Evolutionary conservation across 1,140 invertebrate genomes (phyloP).

Genomic region (Ptiloglossa arizonensis): DNA sequence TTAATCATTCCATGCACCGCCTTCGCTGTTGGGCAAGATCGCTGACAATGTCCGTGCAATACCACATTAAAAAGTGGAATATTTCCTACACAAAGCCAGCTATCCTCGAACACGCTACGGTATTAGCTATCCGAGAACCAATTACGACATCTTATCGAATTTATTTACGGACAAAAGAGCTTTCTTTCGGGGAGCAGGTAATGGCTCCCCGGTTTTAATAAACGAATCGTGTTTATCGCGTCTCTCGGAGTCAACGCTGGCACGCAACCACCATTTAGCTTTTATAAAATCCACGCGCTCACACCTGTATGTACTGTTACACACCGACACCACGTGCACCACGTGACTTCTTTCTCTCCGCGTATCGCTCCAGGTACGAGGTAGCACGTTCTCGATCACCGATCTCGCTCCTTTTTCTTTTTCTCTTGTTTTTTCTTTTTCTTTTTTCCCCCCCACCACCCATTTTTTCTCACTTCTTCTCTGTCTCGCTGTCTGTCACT

Average conservation of each 20-base stretch:
- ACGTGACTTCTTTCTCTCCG: not conserved
- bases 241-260: conserved; percentile 29
- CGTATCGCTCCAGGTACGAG: conserved; percentile 63
- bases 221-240: not conserved
- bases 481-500: not conserved
- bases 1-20: too few relatives aligned
- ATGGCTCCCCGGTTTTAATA: not conserved
- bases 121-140: too few relatives aligned
- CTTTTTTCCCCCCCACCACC: not conserved
- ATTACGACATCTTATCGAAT: too few relatives aligned
- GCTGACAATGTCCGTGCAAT: too few relatives aligned
- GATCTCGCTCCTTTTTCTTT: conserved; percentile 36
- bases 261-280: conserved; percentile 59
- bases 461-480: too few relatives aligned
- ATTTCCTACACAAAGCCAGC: too few relatives aligned
- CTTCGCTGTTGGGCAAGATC: too few relatives aligned
- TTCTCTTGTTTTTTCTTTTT: conserved; percentile 1
- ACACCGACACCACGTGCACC: not conserved
- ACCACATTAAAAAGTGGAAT: too few relatives aligned
- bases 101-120: too few relatives aligned
- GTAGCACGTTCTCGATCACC: conserved; percentile 56
- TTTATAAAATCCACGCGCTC: conserved; percentile 7
- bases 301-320: conserved; percentile 2
- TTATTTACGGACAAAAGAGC: too few relatives aligned
- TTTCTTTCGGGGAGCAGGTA: too few relatives aligned